Evolutionary conservation across 2,888 invertebrate genomes (phyloP), one percentile per base, ranked within the genome.

Genomic region (Embidobia sp.): DNA sequence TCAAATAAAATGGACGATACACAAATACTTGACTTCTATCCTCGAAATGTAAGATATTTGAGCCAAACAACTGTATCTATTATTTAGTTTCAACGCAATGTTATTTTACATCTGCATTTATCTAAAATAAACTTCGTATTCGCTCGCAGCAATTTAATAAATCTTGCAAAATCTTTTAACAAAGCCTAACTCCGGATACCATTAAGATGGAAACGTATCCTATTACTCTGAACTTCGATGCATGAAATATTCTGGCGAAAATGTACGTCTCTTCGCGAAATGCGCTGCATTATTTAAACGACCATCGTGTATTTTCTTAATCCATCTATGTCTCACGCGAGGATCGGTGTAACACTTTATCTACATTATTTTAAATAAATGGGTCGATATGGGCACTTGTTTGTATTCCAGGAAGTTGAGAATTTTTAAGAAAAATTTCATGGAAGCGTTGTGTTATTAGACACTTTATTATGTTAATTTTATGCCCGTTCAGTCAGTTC

Each of bases 281-380:
- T 22, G 8, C 8, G 29, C 22, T 70, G 35, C 53, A 70, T 70
- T 61, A 70, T 70, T 61, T 70, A 70, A 59, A 44, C 51, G 8
- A 37, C 61, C 46, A 8, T 53, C 35, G 37, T 46, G 70, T 53
- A 46, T 37, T 70, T 79, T 73, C 63, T 69, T 74, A 70, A 74
- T 72, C 66, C 66, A 53, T 66, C 57, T 48, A 46, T 57, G 42
- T 57, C 53, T 51, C 66, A 33, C 59, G 57, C 73, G 48, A 55
- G 72, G 63, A 48, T 63, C 63, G 63, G 48, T 55, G 48, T 27
- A 37, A 37, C 31, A 55, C 22, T 63, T 63, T 29, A 19, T 15
- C 48, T 31, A 42, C 46, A 48, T 63, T 55, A 48, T 63, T 48
- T 72, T 72, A 46, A 61, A 53, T 37, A 51, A 61, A 61, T 53